phyloP scores from a whole-genome alignment of 1,140 invertebrate species.

The Armadillidium nasatum region DNA sequence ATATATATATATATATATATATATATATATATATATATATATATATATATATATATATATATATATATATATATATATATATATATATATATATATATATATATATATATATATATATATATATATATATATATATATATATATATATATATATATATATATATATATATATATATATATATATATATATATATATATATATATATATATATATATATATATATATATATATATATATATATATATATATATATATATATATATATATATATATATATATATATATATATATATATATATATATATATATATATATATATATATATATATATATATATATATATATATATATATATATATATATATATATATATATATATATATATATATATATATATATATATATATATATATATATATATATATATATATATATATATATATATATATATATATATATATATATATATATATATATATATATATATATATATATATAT shows the following conservation, averaged over 20 bases:
- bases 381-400: no score
- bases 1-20: background rate
- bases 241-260: background rate
- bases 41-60: background rate
- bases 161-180: no score
- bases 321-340: background rate
- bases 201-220: background rate
- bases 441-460: background rate
- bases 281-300: background rate
- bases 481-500: no score
- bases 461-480: background rate
- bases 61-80: background rate
- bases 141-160: background rate
- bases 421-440: background rate
- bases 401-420: constrained; percentile 15
- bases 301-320: background rate
- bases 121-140: background rate
- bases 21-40: constrained; percentile 1
- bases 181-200: constrained; percentile 1
- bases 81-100: constrained; percentile 12
- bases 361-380: background rate
- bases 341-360: background rate
- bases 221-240: background rate
- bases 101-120: background rate
- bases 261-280: no score